Evolutionary conservation across 2,888 invertebrate species (phyloP), one percentile per base, ranked within the genome.

Genomic region (Nymphalis c-album): DNA sequence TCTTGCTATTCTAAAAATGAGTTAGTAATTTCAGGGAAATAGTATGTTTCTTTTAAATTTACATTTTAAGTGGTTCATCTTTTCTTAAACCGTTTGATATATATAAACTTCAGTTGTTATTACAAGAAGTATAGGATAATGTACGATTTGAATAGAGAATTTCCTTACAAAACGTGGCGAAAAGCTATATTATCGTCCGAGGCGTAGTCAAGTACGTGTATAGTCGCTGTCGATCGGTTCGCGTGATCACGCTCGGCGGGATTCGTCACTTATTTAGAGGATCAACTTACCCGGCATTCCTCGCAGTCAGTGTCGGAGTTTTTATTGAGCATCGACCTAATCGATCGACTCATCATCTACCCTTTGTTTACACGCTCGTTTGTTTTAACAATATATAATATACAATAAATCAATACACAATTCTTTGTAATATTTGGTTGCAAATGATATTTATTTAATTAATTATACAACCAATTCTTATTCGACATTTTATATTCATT

Each of bases 221-320:
- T 79, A 81, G 80, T 81, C 82, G 83, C 81, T 84, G 83, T 87
- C 88, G 86, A 85, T 85, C 86, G 82, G 80, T 82, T 86, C 80
- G 87, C 87, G 88, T 89, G 88, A 87, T 84, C 85, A 85, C 85
- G 84, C 78, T 76, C 75, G 75, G 75, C 79, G 79, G 80, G 82
- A 81, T 81, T 80, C 84, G 78, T 85, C 81, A 84, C 83, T 88
- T 84, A 85, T 83, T 85, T 83, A 82, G 80, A 77, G 80, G 85
- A 88, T 90, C 89, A 81, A 76, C 82, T 89, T 88, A 88, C 89
- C 77, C 80, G 77, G 80, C 86, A 87, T 88, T 88, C 85, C 83
- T 80, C 74, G 72, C 74, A 80, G 79, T 77, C 83, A 80, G 77
- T 76, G 78, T 76, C 77, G 80, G 80, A 69, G 75, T 77, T 81